Evolutionary conservation across 2,888 invertebrate species (phyloP), one percentile per base, ranked within the genome.

Genomic region (Troides aeacus): DNA sequence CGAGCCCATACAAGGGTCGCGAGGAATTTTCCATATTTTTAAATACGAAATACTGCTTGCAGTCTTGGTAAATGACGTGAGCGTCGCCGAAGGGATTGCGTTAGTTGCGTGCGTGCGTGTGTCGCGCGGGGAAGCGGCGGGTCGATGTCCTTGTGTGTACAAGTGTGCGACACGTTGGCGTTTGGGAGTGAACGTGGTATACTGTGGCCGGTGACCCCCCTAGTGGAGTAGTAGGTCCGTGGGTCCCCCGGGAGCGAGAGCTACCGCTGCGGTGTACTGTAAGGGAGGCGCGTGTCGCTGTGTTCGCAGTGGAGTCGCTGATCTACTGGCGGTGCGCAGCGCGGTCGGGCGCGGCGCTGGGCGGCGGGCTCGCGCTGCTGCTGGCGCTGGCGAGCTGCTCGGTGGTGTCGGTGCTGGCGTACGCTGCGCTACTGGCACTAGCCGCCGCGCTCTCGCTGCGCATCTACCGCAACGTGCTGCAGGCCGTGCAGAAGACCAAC

Each of bases 291-390:
- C 6, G 46, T 7, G 8, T 17, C 7, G 21, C 12, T 17, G 2
- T 56, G 95, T 95, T 21, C 61, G 12, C 94, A 97, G 97, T 97
- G 95, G 96, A 97, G 92, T 97, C 98, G 84, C 94, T 99, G 90
- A 96, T 99, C 89, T 99, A 99, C 94, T 99, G 99, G 99, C 96
- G 99, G 78, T 97, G 97, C 93, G 96, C 98, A 79, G 97, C 97
- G 93, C 97, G 97, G 92, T 97, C 98, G 76, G 99, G 98, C 78
- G 95, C 96, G 81, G 98, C 98, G 76, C 97, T 99, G 88, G 98
- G 97, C 85, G 96, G 96, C 78, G 96, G 97, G 78, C 94, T 99
- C 84, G 94, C 96, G 82, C 95, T 97, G 83, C 96, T 99, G 82
- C 94, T 99, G 90, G 97, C 99, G 82, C 95, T 99, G 90, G 97